Conservation (phyloP, 2,797 vertebrate genomes). For the Amblyraja radiata region DNA sequence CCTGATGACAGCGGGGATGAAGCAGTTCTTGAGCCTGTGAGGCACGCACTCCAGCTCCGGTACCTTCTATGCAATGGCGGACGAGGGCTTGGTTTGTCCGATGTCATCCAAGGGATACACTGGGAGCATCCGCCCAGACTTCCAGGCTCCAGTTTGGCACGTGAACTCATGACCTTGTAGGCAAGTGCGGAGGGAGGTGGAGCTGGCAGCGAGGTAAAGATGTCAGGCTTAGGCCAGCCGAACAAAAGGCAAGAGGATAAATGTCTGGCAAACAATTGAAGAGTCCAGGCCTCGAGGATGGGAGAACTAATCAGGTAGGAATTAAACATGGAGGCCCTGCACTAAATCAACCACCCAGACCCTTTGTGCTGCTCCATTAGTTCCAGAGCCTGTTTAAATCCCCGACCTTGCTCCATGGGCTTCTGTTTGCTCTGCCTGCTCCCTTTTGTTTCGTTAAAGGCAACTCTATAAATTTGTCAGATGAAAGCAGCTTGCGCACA, state of each 20-base stretch:
- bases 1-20: no score
- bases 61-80: background rate
- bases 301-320: background rate
- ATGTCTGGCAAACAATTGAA: background rate
- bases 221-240: background rate
- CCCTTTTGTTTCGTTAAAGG: background rate
- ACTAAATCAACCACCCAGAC: background rate
- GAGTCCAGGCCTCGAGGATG: background rate
- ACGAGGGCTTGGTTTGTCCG: background rate
- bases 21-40: no score
- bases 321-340: background rate
- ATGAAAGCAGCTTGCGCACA: background rate
- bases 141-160: background rate
- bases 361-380: background rate
- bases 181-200: background rate
- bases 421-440: background rate
- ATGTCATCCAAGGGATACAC: background rate
- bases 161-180: background rate
- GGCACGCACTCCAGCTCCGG: no score
- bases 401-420: background rate
- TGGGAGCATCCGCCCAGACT: background rate
- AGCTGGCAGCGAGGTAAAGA: background rate
- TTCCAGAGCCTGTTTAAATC: conserved; percentile 9
- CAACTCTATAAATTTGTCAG: conserved; percentile 21
- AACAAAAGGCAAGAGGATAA: background rate